Conservation (phyloP, 2,797 vertebrate genomes). For the Crypturellus tataupa region DNA sequence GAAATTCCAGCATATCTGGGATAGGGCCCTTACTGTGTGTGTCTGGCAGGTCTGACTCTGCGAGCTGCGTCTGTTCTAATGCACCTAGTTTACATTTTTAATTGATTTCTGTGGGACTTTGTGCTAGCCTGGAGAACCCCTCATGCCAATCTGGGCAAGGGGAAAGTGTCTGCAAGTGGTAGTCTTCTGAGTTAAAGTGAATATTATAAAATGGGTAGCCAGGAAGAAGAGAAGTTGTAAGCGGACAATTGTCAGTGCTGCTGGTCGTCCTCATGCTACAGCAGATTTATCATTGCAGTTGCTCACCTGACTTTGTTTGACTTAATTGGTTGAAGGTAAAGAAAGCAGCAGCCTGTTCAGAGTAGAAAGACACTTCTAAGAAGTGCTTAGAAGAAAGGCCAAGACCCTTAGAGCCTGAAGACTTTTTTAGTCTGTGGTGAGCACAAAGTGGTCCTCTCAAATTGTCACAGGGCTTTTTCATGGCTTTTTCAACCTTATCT, state of each 20-base stretch:
- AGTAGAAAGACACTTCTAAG: not conserved
- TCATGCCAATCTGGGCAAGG: fast-evolving
- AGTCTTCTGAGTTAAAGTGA: not conserved
- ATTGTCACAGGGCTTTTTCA: not conserved
- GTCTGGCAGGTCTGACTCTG: not conserved
- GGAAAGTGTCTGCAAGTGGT: not conserved
- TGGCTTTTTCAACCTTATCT: not conserved
- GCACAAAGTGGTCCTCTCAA: not conserved
- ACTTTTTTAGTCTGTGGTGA: not conserved
- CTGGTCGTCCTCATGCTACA: not conserved
- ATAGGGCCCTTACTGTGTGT: not conserved
- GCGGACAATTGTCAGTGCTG: not conserved
- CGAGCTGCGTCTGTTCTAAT: not conserved
- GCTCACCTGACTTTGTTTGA: not conserved
- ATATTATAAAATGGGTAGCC: not conserved
- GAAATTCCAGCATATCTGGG: not conserved
- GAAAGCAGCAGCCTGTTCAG: not conserved
- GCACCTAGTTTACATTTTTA: not conserved
- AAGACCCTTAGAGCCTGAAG: not conserved
- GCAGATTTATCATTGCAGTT: not conserved
- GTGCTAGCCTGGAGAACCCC: not conserved
- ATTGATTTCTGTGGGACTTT: not conserved
- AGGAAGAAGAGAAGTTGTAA: not conserved
- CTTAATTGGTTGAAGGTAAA: constrained; percentile 9
- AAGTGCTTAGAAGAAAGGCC: not conserved